Percentiles rank a stretch among this genome's conserved stretches.
Evolutionary conservation across 2,888 invertebrate genomes (phyloP).

Genomic region (Drosophila tanythrix): DNA sequence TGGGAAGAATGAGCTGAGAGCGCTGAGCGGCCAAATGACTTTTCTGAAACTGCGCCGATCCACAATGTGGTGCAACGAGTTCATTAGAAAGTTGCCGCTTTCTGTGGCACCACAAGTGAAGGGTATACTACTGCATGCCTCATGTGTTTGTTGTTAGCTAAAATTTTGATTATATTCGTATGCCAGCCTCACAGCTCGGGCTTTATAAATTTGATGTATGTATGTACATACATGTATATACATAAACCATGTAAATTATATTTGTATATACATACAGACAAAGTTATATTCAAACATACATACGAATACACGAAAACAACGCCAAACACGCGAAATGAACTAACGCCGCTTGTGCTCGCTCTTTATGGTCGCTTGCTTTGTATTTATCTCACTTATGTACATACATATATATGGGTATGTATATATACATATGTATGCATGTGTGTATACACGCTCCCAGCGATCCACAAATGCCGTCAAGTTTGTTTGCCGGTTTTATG

Average conservation of each 20-base stretch:
- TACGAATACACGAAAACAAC: slow-evolving; percentile 15
- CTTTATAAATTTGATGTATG: slow-evolving; percentile 24
- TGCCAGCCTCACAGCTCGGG: slow-evolving; percentile 11
- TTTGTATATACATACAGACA: background rate
- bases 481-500: slow-evolving; percentile 45
- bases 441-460: slow-evolving; percentile 12
- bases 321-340: slow-evolving; percentile 46
- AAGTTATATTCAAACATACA: background rate
- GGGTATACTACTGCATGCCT: slow-evolving; percentile 10
- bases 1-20: slow-evolving; percentile 2
- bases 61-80: slow-evolving; percentile 40
- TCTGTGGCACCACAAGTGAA: slow-evolving; percentile 50
- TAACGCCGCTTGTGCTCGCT: slow-evolving; percentile 14
- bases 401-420: background rate
- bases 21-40: slow-evolving; percentile 20
- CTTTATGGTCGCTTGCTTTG: slow-evolving; percentile 26
- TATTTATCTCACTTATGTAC: background rate
- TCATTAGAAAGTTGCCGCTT: slow-evolving; percentile 71
- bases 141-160: slow-evolving; percentile 13
- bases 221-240: background rate
- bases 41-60: slow-evolving; percentile 21
- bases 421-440: slow-evolving; percentile 2
- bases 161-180: slow-evolving; percentile 34
- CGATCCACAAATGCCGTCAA: slow-evolving; percentile 5
- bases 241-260: background rate